Percentiles rank a stretch among this genome's conserved stretches.
Conservation (phyloP, 2,113 vertebrate species). For the Himantopus leucocephalus region DNA sequence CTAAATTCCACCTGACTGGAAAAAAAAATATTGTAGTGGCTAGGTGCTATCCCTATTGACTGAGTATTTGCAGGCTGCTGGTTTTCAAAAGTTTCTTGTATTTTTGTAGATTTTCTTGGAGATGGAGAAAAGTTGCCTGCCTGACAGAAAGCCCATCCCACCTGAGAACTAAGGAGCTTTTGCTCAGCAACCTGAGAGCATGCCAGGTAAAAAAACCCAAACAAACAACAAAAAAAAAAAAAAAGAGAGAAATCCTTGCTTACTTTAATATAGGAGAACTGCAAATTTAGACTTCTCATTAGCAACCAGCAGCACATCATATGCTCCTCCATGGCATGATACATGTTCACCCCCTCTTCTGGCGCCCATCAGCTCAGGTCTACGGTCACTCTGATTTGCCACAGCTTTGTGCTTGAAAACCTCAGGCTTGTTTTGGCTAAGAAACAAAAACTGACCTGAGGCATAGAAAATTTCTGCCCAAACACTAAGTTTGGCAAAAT, state of each 20-base stretch:
- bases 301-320: not conserved
- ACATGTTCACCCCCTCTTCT: not conserved
- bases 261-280: not conserved
- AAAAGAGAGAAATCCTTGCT: not conserved
- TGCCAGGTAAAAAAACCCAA: not conserved
- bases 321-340: not conserved
- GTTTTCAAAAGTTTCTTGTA: not conserved
- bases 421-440: not conserved
- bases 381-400: not conserved
- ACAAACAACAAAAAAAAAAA: not conserved
- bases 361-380: not conserved
- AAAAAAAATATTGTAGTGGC: not conserved
- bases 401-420: not conserved
- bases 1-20: not conserved
- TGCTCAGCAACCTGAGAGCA: not conserved
- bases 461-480: not conserved
- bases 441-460: not conserved
- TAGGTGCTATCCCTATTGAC: not conserved
- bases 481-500: not conserved
- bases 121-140: not conserved
- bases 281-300: not conserved
- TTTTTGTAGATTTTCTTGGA: not conserved
- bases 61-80: not conserved
- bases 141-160: not conserved
- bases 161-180: not conserved